phyloP scores from a whole-genome alignment of 2,797 vertebrate genomes.

The Adrianichthys oophorus region DNA sequence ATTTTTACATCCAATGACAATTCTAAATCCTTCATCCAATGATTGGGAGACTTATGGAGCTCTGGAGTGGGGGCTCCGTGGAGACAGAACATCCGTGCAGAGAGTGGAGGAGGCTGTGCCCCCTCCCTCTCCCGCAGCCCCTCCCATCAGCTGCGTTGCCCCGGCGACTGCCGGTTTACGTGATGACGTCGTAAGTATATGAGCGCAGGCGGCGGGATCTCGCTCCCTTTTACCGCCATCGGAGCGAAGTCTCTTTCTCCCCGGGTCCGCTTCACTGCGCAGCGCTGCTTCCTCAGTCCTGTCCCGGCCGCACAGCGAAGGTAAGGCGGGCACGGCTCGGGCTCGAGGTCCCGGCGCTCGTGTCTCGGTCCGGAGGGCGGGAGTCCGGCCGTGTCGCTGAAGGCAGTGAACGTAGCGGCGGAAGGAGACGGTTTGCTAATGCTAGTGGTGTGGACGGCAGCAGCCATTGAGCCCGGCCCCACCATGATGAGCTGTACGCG shows the following conservation, averaged over 20 bases:
- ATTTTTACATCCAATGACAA: too few relatives aligned
- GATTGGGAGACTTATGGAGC: too few relatives aligned
- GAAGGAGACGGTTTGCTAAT: conserved; percentile 51
- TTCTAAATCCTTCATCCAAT: too few relatives aligned
- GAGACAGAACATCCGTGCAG: too few relatives aligned
- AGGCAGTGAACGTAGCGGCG: not conserved
- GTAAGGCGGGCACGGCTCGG: conserved; percentile 47
- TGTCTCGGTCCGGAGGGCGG: not conserved
- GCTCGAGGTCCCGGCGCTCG: conserved; percentile 9
- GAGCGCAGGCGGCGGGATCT: conserved; percentile 93
- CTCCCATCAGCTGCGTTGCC: conserved; percentile 70
- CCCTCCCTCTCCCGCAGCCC: conserved; percentile 24
- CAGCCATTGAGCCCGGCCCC: conserved; percentile 76
- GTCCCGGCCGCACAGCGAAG: conserved; percentile 52
- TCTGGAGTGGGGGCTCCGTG: too few relatives aligned
- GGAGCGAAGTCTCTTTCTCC: conserved; percentile 83
- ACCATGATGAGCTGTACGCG: conserved; percentile 69
- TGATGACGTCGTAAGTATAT: conserved; percentile 96
- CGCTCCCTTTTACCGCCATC: conserved; percentile 92
- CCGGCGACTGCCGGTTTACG: conserved; percentile 80
- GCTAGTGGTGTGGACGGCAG: conserved; percentile 60
- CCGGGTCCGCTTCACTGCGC: conserved; percentile 71
- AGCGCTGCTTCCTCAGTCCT: conserved; percentile 58
- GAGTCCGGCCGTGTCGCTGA: not conserved
- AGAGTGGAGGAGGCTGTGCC: too few relatives aligned